Evolutionary conservation across 2,888 invertebrate species (phyloP).

Genomic region (Strigamia maritima): DNA sequence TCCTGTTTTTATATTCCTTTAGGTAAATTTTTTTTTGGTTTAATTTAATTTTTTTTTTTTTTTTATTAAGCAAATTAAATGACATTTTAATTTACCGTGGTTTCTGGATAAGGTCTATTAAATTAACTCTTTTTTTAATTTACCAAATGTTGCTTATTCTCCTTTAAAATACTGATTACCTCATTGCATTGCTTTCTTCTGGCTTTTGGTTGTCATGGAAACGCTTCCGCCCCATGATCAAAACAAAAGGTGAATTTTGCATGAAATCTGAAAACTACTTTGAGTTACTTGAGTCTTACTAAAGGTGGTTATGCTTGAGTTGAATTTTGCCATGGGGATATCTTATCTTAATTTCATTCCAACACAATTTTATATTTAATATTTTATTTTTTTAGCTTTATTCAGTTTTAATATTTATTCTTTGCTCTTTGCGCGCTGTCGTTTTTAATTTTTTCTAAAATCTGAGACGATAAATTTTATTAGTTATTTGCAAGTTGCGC

Average conservation of each 20-base stretch:
- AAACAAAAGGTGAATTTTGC: conserved; percentile 28
- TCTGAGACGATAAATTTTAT: neutral
- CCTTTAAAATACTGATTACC: conserved; percentile 25
- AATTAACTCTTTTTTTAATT: too few relatives aligned
- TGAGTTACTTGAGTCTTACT: neutral
- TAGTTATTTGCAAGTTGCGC: neutral
- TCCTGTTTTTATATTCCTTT: too few relatives aligned
- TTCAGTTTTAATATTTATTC: neutral
- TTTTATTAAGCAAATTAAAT: too few relatives aligned
- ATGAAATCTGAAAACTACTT: neutral
- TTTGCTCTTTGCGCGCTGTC: neutral
- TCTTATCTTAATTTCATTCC: neutral
- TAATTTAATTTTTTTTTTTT: too few relatives aligned
- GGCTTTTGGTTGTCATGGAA: neutral
- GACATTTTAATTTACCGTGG: too few relatives aligned
- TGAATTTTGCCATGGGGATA: neutral
- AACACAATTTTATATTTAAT: too few relatives aligned
- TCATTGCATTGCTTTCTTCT: conserved; percentile 15
- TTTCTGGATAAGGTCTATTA: too few relatives aligned
- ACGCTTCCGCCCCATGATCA: conserved; percentile 22
- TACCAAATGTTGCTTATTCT: conserved; percentile 1
- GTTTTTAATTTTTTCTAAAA: neutral
- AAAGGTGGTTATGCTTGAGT: neutral
- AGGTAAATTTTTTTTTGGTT: too few relatives aligned
- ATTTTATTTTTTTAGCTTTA: neutral